Conservation (phyloP, 2,888 invertebrate genomes). For the Herminia tarsipennalis region DNA sequence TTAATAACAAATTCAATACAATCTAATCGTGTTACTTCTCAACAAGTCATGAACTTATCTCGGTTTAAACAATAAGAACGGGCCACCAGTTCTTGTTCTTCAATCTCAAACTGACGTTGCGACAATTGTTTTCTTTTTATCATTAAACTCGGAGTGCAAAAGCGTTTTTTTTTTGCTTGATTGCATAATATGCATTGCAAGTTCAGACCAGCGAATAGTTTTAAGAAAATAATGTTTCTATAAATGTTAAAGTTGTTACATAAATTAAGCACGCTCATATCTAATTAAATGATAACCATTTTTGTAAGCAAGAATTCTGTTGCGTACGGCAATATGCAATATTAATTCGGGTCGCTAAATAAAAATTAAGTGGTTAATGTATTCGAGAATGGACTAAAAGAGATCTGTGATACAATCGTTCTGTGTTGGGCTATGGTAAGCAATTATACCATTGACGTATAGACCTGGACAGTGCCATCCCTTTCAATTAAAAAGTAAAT, state of each 20-base stretch:
- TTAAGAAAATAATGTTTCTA: constrained; percentile 12
- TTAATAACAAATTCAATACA: no score
- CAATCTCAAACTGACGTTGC: no score
- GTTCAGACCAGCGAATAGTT: constrained; percentile 9
- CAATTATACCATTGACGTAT: no score
- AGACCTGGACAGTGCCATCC: no score
- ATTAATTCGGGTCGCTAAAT: constrained; percentile 28
- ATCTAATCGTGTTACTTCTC: no score
- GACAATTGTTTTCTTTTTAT: constrained; percentile 18
- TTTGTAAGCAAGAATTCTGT: constrained; percentile 32
- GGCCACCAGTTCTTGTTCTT: no score
- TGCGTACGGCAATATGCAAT: constrained; percentile 25
- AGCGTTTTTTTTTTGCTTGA: constrained; percentile 6
- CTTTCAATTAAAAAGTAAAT: no score
- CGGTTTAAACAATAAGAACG: no score
- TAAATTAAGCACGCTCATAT: constrained; percentile 36
- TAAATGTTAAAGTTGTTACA: constrained; percentile 30
- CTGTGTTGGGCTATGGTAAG: constrained; percentile 8
- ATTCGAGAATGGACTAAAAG: constrained; percentile 15
- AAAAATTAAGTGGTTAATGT: constrained; percentile 31
- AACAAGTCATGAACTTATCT: no score
- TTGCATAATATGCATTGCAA: constrained; percentile 6
- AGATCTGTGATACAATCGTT: constrained; percentile 15
- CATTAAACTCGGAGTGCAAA: constrained; percentile 13
- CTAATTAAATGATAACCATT: constrained; percentile 43